Base-by-base conservation (phyloP, 2,888 invertebrate species). In the Philopedon plagiatum region DNA sequence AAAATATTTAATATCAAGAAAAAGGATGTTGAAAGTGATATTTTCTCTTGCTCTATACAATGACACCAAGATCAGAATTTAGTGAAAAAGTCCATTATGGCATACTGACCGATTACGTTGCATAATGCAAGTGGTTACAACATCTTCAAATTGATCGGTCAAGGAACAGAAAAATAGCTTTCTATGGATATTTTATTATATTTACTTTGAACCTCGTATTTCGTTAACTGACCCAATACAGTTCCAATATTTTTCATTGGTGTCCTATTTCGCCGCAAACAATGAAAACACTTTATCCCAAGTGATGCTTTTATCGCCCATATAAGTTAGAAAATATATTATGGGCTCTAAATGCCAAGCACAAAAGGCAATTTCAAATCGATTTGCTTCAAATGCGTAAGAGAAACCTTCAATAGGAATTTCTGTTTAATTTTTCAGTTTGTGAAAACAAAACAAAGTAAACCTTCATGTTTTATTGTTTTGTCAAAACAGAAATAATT, bases 351-450 rank as follows among this genome's bases (percentile, higher is more conserved):
- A 77, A 77, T 75, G 76, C 75, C 74, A 71, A 74, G 62, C 75
- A 75, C 46, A 75, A 78, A 76, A 70, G 73, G 76, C 75, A 77
- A 78, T 77, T 78, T 78, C 76, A 74, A 63, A 78, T 75, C 73
- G 76, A 75, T 77, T 77, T 76, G 77, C 72, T 64, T 75, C 71
- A 69, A 75, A 60, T 67, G 71, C 73, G 76, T 76, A 67, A 76
- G 76, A 75, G 75, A 74, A 76, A 63, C 69, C 66, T 76, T 21
- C 19, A 23, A 46, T 46, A 23, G 5, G 11, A 46, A 46, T 23
- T n/a, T 19, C 23, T 5, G 8, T 46, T 23, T 21, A 46, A 46
- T 21, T 11, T 23, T 46, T 44, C n/a, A n/a, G n/a, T n/a, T 5
- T 46, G 11, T 3, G 11, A 46, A 3, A 21, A 21, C 5, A 46